Percentiles rank a stretch among this genome's conserved stretches.
Conservation (phyloP, 2,113 vertebrate species). For the Pseudorhombus dupliciocellatus region DNA sequence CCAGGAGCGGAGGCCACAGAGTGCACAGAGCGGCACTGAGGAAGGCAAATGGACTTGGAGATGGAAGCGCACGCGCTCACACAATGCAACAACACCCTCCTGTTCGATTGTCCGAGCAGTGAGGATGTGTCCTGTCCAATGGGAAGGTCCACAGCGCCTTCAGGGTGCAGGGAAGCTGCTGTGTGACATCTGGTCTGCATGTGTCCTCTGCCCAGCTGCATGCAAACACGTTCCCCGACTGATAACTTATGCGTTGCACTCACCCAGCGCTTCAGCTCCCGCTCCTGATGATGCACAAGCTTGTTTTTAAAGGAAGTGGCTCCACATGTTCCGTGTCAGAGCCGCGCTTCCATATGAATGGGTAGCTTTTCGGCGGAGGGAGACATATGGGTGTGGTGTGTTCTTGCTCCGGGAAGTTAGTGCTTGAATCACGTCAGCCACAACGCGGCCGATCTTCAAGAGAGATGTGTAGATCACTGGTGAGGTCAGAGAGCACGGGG, state of each 20-base stretch:
- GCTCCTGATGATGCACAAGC: conserved; percentile 34
- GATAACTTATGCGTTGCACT: conserved; percentile 39
- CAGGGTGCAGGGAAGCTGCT: conserved; percentile 40
- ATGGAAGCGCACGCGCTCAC: conserved; percentile 37
- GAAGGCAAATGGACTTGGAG: conserved; percentile 47
- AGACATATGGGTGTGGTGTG: conserved; percentile 35
- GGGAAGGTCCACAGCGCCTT: conserved; percentile 68
- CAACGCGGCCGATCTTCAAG: conserved; percentile 9
- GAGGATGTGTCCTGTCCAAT: conserved; percentile 58
- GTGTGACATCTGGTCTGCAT: conserved; percentile 73
- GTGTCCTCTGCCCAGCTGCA: conserved; percentile 54
- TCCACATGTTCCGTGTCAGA: conserved; percentile 24
- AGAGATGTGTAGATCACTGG: conserved; percentile 5
- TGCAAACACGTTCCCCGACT: conserved; percentile 49
- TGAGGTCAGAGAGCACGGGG: conserved; percentile 31
- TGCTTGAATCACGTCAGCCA: conserved; percentile 27
- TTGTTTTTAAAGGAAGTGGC: conserved; percentile 47
- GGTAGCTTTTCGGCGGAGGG: conserved; percentile 5
- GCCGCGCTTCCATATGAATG: conserved; percentile 12
- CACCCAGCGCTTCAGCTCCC: conserved; percentile 11
- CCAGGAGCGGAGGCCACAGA: conserved; percentile 63
- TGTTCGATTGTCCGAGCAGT: conserved; percentile 60
- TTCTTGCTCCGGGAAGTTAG: conserved; percentile 25
- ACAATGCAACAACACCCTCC: conserved; percentile 33
- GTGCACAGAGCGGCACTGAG: conserved; percentile 45